Conservation (phyloP, 2,888 invertebrate species). For the Iselma pallidipennis region DNA sequence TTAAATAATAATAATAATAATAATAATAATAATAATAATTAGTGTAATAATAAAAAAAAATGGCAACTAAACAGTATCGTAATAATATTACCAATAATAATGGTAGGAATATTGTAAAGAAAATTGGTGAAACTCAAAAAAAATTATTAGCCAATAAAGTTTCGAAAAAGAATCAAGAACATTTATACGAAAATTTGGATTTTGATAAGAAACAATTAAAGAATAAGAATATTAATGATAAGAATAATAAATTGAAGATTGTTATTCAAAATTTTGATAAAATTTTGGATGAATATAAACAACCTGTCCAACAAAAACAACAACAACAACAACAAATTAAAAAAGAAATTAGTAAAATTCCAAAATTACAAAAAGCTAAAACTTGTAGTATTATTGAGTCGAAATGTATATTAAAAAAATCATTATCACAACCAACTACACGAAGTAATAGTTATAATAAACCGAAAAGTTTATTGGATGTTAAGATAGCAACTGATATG, state of each 20-base stretch:
- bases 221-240: slow-evolving; percentile 57
- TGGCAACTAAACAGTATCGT: slow-evolving; percentile 15
- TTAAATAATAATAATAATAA: no score
- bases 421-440: slow-evolving; percentile 57
- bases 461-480: slow-evolving; percentile 45
- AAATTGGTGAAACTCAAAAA: slow-evolving; percentile 45
- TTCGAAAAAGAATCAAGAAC: slow-evolving; percentile 35
- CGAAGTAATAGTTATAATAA: slow-evolving; percentile 23
- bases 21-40: no score
- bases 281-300: slow-evolving; percentile 57
- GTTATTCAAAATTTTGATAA: slow-evolving; percentile 61
- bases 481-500: slow-evolving; percentile 23
- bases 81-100: neutral
- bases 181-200: slow-evolving; percentile 43
- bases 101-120: slow-evolving; percentile 35
- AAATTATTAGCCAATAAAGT: slow-evolving; percentile 37
- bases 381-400: slow-evolving; percentile 73
- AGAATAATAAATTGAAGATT: slow-evolving; percentile 51
- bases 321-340: slow-evolving; percentile 10
- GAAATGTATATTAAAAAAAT: slow-evolving; percentile 67
- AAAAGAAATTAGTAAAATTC: slow-evolving; percentile 56
- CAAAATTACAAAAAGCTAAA: slow-evolving; percentile 69
- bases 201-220: slow-evolving; percentile 35
- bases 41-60: neutral
- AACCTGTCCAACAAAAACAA: slow-evolving; percentile 15